Conservation (phyloP, 2,888 invertebrate species). For the Lordiphosa fenestrarum region DNA sequence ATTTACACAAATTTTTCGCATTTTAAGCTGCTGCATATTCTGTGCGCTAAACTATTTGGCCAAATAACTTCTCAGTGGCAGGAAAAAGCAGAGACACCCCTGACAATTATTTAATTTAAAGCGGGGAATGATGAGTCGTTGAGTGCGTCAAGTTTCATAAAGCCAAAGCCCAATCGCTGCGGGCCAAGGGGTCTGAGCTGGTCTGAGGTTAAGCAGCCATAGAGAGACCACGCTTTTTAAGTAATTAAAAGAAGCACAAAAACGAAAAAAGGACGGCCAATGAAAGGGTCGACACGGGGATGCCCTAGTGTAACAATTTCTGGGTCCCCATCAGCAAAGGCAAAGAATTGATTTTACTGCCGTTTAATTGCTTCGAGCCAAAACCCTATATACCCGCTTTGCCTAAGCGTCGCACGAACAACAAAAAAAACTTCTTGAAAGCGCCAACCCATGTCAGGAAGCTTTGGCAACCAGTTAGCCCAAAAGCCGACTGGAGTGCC, state of each 20-base stretch:
- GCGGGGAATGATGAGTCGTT: slow-evolving; percentile 23
- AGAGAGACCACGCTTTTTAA: slow-evolving; percentile 57
- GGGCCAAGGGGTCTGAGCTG: slow-evolving; percentile 24
- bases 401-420: too few relatives aligned
- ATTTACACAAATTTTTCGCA: slow-evolving; percentile 54
- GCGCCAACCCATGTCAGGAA: slow-evolving; percentile 53
- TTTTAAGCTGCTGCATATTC: slow-evolving; percentile 34
- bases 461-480: slow-evolving; percentile 21
- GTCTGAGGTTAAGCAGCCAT: slow-evolving; percentile 66
- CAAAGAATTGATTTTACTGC: too few relatives aligned
- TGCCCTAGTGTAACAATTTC: not conserved
- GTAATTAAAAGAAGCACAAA: slow-evolving; percentile 56
- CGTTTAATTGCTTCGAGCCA: too few relatives aligned
- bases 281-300: not conserved
- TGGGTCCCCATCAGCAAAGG: too few relatives aligned
- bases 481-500: slow-evolving; percentile 7
- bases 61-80: slow-evolving; percentile 38
- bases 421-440: slow-evolving; percentile 35
- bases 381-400: not conserved
- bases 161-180: slow-evolving; percentile 37
- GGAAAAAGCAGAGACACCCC: slow-evolving; percentile 32
- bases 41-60: slow-evolving; percentile 52
- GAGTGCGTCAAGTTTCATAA: slow-evolving; percentile 37
- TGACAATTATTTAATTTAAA: slow-evolving; percentile 71
- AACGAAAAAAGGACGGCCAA: not conserved